Conservation (phyloP, 2,113 vertebrate species). For the Elephantulus edwardii region DNA sequence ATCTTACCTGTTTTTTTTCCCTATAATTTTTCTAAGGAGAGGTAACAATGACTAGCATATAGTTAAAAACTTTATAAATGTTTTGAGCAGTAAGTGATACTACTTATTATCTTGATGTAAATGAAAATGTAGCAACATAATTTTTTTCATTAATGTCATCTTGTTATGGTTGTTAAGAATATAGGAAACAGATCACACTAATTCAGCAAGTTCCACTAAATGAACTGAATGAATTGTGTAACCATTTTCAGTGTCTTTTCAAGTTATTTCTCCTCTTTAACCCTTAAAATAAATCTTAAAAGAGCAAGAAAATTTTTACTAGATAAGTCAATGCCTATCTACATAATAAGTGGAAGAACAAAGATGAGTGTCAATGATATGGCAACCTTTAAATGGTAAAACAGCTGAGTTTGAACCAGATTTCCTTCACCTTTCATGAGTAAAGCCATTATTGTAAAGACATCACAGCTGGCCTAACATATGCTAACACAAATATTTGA, state of each 20-base stretch:
- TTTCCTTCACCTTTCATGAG: constrained; percentile 57
- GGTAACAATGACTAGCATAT: background rate
- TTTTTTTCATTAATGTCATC: background rate
- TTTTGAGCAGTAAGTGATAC: background rate
- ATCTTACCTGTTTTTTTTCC: background rate
- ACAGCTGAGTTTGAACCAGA: constrained; percentile 35
- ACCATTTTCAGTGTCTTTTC: background rate
- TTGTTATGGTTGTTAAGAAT: background rate
- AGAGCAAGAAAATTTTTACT: background rate
- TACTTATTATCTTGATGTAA: constrained; percentile 39
- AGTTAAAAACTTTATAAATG: background rate
- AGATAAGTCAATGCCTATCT: background rate
- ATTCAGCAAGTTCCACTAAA: background rate
- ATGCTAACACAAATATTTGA: constrained; percentile 77
- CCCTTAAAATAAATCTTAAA: background rate
- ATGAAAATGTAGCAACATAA: constrained; percentile 29
- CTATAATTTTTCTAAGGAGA: background rate
- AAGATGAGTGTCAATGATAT: background rate
- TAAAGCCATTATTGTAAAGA: constrained; percentile 57
- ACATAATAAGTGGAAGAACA: constrained; percentile 13
- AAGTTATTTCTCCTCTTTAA: background rate
- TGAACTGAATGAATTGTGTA: background rate
- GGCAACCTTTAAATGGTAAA: background rate
- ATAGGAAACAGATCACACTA: background rate
- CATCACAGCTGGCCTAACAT: constrained; percentile 77